phyloP scores from a whole-genome alignment of 2,888 invertebrate species.

The Dorcus parallelipipedus region DNA sequence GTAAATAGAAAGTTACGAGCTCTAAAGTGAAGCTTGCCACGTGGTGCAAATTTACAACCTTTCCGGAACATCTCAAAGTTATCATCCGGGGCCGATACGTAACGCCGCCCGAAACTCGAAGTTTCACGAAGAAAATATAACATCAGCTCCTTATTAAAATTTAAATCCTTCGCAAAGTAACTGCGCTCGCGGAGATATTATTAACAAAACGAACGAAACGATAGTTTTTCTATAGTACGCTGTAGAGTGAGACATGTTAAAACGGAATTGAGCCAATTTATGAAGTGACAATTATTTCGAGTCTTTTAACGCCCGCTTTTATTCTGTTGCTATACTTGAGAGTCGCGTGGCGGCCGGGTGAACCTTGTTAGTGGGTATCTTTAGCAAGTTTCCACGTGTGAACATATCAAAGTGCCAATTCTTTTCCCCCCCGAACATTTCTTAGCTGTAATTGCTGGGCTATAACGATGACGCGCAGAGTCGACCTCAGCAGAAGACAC shows the following conservation, averaged over 20 bases:
- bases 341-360: slow-evolving; percentile 29
- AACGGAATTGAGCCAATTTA: slow-evolving; percentile 47
- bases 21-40: slow-evolving; percentile 15
- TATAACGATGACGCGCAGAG: too few species aligned
- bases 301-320: slow-evolving; percentile 36
- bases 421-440: neutral
- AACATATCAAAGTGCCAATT: slow-evolving; percentile 1
- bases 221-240: slow-evolving; percentile 16
- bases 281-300: slow-evolving; percentile 46
- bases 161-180: slow-evolving; percentile 9
- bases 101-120: slow-evolving; percentile 4
- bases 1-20: slow-evolving; percentile 4
- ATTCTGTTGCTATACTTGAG: slow-evolving; percentile 31
- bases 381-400: slow-evolving; percentile 3
- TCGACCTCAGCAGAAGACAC: too few species aligned
- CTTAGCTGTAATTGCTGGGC: neutral
- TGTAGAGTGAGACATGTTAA: slow-evolving; percentile 37
- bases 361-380: slow-evolving; percentile 23
- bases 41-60: slow-evolving; percentile 21
- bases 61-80: slow-evolving; percentile 21
- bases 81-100: slow-evolving; percentile 11
- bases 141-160: slow-evolving; percentile 15
- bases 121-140: slow-evolving; percentile 14
- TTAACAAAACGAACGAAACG: slow-evolving; percentile 12
- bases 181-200: slow-evolving; percentile 11